Evolutionary conservation across 2,888 invertebrate species (phyloP).

Genomic region (Andrena chrysosceles): DNA sequence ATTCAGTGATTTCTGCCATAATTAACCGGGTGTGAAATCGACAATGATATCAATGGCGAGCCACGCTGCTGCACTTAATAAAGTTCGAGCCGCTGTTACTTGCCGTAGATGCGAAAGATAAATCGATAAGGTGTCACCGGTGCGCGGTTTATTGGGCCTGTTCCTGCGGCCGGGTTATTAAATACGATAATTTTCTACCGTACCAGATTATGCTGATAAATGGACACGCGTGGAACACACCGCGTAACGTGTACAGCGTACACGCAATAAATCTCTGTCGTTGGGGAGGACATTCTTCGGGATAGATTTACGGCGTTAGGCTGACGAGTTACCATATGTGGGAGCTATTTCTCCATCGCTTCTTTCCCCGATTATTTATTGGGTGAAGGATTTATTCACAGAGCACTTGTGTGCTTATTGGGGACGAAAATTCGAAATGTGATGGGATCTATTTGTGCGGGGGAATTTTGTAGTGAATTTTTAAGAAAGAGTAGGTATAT

Average conservation of each 20-base stretch:
- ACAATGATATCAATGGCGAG: conserved; percentile 9
- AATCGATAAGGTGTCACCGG: conserved; percentile 23
- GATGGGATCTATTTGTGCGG: not conserved
- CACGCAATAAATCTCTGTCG: conserved; percentile 44
- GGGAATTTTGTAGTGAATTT: too few relatives aligned
- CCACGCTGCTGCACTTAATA: conserved; percentile 3
- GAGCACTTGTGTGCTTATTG: not conserved
- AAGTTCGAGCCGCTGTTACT: conserved; percentile 10
- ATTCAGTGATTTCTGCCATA: conserved; percentile 26
- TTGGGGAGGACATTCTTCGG: conserved; percentile 29
- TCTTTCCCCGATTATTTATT: not conserved
- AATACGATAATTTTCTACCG: conserved; percentile 32
- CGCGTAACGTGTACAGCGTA: conserved; percentile 12
- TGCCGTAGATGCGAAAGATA: conserved; percentile 19
- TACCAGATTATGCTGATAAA: conserved; percentile 54
- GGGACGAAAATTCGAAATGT: not conserved
- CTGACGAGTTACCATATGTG: conserved; percentile 23
- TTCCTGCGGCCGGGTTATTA: conserved; percentile 20
- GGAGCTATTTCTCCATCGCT: conserved; percentile 20
- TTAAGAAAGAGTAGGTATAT: too few relatives aligned
- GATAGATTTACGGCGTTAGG: conserved; percentile 32
- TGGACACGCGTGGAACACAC: conserved; percentile 23
- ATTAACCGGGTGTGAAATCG: conserved; percentile 40
- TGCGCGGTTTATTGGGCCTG: conserved; percentile 6
- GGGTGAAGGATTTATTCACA: not conserved